phyloP scores from a whole-genome alignment of 1,140 invertebrate genomes.

The Matsumurasca onukii region DNA sequence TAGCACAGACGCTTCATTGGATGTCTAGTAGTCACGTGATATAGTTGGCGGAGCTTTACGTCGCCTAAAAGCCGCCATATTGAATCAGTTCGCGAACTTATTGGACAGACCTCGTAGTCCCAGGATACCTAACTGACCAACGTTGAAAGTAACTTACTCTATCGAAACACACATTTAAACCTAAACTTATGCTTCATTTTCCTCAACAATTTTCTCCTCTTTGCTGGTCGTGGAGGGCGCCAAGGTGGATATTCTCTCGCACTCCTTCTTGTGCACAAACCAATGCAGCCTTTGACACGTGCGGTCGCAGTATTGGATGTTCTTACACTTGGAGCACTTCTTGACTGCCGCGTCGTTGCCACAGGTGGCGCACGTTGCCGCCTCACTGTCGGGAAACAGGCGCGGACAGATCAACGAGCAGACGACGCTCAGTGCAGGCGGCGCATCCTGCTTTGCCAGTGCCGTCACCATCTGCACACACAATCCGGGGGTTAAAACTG shows the following conservation, averaged over 20 bases:
- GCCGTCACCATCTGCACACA: constrained; percentile 65
- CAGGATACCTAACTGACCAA: too few relatives aligned
- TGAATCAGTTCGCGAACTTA: too few relatives aligned
- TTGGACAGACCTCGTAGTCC: too few relatives aligned
- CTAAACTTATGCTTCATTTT: too few relatives aligned
- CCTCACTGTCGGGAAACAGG: constrained; percentile 61
- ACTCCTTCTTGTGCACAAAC: constrained; percentile 93
- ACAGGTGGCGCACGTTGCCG: constrained; percentile 81
- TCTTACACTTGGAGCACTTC: constrained; percentile 95
- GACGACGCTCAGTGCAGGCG: constrained; percentile 72
- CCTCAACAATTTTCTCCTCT: too few relatives aligned
- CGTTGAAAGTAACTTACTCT: too few relatives aligned
- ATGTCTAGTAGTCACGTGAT: too few relatives aligned
- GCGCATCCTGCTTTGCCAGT: constrained; percentile 66
- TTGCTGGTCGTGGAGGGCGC: too few relatives aligned
- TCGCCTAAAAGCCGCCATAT: too few relatives aligned
- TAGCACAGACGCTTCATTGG: too few relatives aligned
- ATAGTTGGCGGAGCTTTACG: too few relatives aligned
- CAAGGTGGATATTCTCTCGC: constrained; percentile 44
- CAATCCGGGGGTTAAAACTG: constrained; percentile 1
- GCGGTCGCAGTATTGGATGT: constrained; percentile 89
- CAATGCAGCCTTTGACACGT: constrained; percentile 95
- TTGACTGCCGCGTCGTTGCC: constrained; percentile 85
- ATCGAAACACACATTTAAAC: too few relatives aligned
- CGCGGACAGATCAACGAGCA: constrained; percentile 82